Conservation (phyloP, 2,888 invertebrate species). For the Stegana nigrithorax region DNA sequence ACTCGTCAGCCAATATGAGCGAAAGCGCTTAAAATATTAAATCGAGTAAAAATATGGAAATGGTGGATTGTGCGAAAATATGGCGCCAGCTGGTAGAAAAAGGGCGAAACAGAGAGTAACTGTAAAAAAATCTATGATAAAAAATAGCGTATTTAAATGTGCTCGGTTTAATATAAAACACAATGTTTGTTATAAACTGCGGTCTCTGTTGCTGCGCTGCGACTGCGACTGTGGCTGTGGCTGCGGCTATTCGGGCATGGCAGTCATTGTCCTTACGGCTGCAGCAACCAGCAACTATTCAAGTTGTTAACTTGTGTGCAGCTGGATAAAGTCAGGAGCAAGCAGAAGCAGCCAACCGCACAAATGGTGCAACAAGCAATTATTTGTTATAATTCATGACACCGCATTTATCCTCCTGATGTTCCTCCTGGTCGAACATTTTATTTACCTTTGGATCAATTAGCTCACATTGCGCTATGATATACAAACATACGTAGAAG, state of each 20-base stretch:
- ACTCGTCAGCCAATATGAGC: too few relatives aligned
- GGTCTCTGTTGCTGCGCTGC: conserved; percentile 8
- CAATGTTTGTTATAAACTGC: conserved; percentile 18
- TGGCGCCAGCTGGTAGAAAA: neutral
- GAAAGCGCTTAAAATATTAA: conserved; percentile 5
- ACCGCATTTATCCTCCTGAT: too few relatives aligned
- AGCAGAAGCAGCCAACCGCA: neutral
- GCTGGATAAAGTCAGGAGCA: too few relatives aligned
- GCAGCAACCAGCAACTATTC: too few relatives aligned
- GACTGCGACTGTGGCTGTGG: too few relatives aligned
- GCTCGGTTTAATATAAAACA: conserved; percentile 14
- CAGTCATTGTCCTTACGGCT: neutral
- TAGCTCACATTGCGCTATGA: too few relatives aligned
- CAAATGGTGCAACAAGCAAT: neutral
- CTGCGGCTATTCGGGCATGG: neutral
- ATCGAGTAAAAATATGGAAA: neutral
- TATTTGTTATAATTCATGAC: too few relatives aligned
- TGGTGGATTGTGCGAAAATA: too few relatives aligned
- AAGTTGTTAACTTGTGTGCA: too few relatives aligned
- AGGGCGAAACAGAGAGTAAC: neutral
- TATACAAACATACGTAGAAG: too few relatives aligned
- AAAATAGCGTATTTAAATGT: neutral
- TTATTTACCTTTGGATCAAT: too few relatives aligned
- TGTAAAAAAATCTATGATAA: neutral
- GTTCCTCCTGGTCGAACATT: too few relatives aligned